These are phyloP conservation scores for Arge pagana DNA, from an alignment of 2,888 invertebrate species.

Conservation along the genomic window DNA sequence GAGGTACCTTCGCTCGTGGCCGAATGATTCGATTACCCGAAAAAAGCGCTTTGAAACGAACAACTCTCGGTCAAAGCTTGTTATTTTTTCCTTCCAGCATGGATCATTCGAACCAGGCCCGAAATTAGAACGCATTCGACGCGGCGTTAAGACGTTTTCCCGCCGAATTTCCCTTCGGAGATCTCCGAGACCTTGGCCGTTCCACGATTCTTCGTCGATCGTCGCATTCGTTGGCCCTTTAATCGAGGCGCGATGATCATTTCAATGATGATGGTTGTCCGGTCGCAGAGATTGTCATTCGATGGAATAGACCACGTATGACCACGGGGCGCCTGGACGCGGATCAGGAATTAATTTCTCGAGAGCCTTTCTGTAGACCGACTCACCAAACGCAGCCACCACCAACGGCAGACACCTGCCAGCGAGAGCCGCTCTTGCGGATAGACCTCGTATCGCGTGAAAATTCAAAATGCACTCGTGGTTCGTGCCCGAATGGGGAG, in stretches of 20 bases:
- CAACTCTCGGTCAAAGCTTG: slow-evolving; percentile 17
- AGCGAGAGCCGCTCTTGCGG: slow-evolving; percentile 26
- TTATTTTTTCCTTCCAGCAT: too few relatives aligned
- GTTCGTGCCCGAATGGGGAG: slow-evolving; percentile 48
- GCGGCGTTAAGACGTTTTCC: too few relatives aligned
- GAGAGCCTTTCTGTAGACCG: slow-evolving; percentile 55
- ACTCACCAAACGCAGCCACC: slow-evolving; percentile 48
- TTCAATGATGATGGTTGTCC: slow-evolving; percentile 45
- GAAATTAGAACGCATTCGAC: too few relatives aligned
- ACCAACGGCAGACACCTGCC: slow-evolving; percentile 20
- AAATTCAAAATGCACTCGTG: slow-evolving; percentile 53
- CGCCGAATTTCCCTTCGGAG: too few relatives aligned
- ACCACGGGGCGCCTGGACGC: slow-evolving; percentile 26
- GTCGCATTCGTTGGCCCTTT: too few relatives aligned
- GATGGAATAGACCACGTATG: slow-evolving; percentile 56
- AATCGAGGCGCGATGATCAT: background rate
- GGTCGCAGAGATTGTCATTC: slow-evolving; percentile 54
- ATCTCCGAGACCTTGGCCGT: background rate
- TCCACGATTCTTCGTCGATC: background rate
- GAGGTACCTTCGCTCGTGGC: slow-evolving; percentile 10
- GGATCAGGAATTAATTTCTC: slow-evolving; percentile 52
- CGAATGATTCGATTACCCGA: slow-evolving; percentile 21
- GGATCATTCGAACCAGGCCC: too few relatives aligned
- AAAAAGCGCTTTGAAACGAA: slow-evolving; percentile 16
- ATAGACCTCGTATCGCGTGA: slow-evolving; percentile 48